These are phyloP conservation scores for Orius insidiosus DNA, from an alignment of 1,140 invertebrate species.

Conservation along the genomic window DNA sequence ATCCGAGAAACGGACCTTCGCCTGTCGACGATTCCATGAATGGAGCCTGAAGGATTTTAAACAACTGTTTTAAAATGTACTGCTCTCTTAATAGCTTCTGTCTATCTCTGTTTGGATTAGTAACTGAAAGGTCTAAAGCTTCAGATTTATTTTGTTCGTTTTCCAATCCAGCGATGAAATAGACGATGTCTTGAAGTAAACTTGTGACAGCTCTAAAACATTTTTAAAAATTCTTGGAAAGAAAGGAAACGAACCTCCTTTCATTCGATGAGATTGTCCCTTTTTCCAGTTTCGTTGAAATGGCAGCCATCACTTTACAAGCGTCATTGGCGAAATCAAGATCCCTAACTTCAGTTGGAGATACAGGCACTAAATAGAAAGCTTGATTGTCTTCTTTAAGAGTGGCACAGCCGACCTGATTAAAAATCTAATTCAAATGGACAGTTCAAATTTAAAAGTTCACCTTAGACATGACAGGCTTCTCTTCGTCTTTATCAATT, in stretches of 20 bases:
- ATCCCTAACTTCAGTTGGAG: slow-evolving; percentile 89
- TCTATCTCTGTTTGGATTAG: slow-evolving; percentile 79
- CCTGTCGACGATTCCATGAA: slow-evolving; percentile 52
- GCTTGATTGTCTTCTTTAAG: slow-evolving; percentile 98
- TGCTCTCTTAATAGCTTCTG: slow-evolving; percentile 96
- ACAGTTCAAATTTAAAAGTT: no score
- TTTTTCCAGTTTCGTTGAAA: slow-evolving; percentile 68
- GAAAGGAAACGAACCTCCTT: slow-evolving; percentile 38
- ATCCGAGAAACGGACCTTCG: slow-evolving; percentile 64
- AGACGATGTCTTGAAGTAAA: slow-evolving; percentile 87
- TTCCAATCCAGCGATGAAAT: slow-evolving; percentile 92
- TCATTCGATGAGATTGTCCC: slow-evolving; percentile 85
- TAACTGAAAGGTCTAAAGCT: slow-evolving; percentile 76
- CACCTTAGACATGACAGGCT: slow-evolving; percentile 95
- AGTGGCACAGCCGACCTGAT: slow-evolving; percentile 74
- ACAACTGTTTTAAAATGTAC: slow-evolving; percentile 88
- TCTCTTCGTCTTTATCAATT: slow-evolving; percentile 91
- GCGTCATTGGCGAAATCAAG: slow-evolving; percentile 99
- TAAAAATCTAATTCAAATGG: no score
- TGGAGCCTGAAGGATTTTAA: slow-evolving; percentile 82
- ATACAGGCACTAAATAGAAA: slow-evolving; percentile 88
- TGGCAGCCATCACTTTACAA: slow-evolving; percentile 76
- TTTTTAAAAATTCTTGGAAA: slow-evolving; percentile 9
- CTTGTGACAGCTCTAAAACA: slow-evolving; percentile 67
- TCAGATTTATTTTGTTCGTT: slow-evolving; percentile 89